phyloP scores from a whole-genome alignment of 1,140 invertebrate genomes.

The Vanessa atalanta region DNA sequence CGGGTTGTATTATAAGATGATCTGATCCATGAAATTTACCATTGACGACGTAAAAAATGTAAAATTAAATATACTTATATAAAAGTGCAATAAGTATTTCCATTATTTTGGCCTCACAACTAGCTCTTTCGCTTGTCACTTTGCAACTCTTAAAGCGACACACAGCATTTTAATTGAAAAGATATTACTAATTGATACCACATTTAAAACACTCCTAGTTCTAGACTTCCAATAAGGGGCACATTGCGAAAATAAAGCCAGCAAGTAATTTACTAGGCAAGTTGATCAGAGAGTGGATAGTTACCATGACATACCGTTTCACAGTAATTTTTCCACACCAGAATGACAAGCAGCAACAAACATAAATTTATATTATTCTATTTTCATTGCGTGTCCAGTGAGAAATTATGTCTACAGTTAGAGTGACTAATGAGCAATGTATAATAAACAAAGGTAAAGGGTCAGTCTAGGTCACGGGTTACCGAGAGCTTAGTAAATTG shows the following conservation, averaged over 20 bases:
- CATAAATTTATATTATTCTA: slow-evolving; percentile 19
- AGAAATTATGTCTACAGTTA: not conserved
- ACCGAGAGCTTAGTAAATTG: slow-evolving; percentile 35
- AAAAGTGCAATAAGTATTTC: not conserved
- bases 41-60: no score
- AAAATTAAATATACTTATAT: no score
- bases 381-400: slow-evolving; percentile 41
- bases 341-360: slow-evolving; percentile 12
- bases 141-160: not conserved
- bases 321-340: slow-evolving; percentile 53
- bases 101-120: not conserved
- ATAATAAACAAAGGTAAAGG: slow-evolving; percentile 36
- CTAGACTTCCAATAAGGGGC: slow-evolving; percentile 30
- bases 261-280: slow-evolving; percentile 45
- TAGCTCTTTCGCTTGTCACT: not conserved
- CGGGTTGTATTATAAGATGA: no score
- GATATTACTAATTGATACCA: slow-evolving; percentile 17
- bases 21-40: no score
- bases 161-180: slow-evolving; percentile 13
- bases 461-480: slow-evolving; percentile 43
- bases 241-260: slow-evolving; percentile 50
- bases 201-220: slow-evolving; percentile 14
- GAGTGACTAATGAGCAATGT: slow-evolving; percentile 34
- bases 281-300: slow-evolving; percentile 51
- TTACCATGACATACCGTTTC: slow-evolving; percentile 61